Evolutionary conservation across 2,797 vertebrate genomes (phyloP).

Genomic region (Cossypha dichroa): DNA sequence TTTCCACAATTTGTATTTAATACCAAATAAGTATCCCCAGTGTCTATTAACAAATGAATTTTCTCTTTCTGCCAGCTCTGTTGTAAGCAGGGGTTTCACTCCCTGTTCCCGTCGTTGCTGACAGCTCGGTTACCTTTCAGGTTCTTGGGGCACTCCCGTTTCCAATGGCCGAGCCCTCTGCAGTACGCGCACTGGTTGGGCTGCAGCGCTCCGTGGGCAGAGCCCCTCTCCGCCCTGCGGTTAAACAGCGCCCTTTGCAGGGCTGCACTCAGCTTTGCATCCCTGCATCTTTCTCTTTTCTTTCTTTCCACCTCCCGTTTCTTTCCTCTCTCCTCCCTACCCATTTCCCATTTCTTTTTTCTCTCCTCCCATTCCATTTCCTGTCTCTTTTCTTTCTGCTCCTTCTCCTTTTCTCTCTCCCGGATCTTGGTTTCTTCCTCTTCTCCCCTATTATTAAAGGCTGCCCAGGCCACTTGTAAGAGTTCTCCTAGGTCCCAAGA

Average conservation of each 20-base stretch:
- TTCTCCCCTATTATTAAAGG: not conserved
- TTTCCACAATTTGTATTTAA: not conserved
- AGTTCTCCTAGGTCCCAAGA: not conserved
- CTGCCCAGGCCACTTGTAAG: not conserved
- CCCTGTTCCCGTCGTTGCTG: not conserved
- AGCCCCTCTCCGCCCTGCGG: not conserved
- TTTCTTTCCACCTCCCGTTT: not conserved
- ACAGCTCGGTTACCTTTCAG: not conserved
- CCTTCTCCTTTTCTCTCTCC: not conserved
- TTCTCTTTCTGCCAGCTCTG: not conserved
- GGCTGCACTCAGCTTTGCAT: not conserved
- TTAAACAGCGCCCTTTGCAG: not conserved
- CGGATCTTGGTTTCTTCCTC: not conserved
- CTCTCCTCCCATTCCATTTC: not conserved
- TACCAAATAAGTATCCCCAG: not conserved
- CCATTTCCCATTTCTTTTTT: not conserved
- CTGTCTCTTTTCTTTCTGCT: not conserved
- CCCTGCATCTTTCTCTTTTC: not conserved
- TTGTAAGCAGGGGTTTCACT: too few relatives aligned
- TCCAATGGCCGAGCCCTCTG: rapidly evolving
- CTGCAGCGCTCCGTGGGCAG: not conserved
- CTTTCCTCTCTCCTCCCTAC: not conserved
- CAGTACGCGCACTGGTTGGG: not conserved
- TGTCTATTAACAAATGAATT: not conserved
- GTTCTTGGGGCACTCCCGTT: not conserved